Percentiles rank a stretch among this genome's conserved stretches.
These are phyloP conservation scores for Ips typographus DNA, from an alignment of 1,140 invertebrate species.

Conservation along the genomic window DNA sequence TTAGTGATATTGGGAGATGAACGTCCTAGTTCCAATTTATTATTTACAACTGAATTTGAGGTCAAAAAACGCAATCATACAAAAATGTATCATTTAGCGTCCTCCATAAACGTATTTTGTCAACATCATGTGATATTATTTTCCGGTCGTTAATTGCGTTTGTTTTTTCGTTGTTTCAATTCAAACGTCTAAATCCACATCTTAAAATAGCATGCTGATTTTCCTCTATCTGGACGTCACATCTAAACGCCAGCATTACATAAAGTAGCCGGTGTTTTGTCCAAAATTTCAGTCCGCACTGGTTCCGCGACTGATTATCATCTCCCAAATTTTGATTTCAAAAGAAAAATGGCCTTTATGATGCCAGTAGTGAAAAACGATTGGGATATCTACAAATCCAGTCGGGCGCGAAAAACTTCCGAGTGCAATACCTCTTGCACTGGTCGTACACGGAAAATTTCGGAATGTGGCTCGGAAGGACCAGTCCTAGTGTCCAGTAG, in stretches of 20 bases:
- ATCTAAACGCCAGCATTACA: constrained; percentile 13
- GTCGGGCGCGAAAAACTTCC: constrained; percentile 69
- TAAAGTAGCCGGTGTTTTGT: constrained; percentile 17
- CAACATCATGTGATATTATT: constrained; percentile 25
- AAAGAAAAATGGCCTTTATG: constrained; percentile 80
- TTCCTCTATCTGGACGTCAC: constrained; percentile 16
- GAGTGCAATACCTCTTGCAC: constrained; percentile 64
- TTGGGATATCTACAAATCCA: constrained; percentile 87
- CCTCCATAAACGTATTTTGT: constrained; percentile 2
- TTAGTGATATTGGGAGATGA: too few species aligned
- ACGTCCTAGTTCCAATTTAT: too few species aligned
- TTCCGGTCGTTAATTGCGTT: constrained; percentile 21
- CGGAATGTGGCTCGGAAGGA: constrained; percentile 78
- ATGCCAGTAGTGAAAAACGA: constrained; percentile 91
- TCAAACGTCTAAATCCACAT: constrained; percentile 19
- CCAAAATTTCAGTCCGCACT: constrained; percentile 21
- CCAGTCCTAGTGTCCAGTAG: constrained; percentile 67
- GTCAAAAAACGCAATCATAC: too few species aligned
- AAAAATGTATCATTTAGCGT: too few species aligned
- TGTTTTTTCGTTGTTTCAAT: constrained; percentile 15
- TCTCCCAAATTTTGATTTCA: constrained; percentile 17
- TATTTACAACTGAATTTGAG: too few species aligned
- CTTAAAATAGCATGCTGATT: constrained; percentile 26
- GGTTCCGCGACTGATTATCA: constrained; percentile 21
- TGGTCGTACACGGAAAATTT: constrained; percentile 73